phyloP scores from a whole-genome alignment of 2,113 vertebrate genomes.

The Onychostruthus taczanowskii region DNA sequence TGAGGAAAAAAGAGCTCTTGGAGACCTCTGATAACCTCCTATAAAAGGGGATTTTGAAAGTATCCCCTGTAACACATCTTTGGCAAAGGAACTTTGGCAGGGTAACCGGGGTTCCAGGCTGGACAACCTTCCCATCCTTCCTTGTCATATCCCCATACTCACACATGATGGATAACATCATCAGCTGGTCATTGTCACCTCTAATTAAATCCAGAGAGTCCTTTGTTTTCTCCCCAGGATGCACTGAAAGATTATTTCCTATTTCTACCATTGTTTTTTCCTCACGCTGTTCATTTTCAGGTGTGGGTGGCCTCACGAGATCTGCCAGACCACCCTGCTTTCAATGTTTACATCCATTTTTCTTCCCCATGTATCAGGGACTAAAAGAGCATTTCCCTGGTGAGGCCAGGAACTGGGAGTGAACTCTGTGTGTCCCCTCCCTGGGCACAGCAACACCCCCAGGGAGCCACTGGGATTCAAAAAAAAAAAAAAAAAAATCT shows the following conservation, averaged over 20 bases:
- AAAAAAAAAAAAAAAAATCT: background rate
- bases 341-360: background rate
- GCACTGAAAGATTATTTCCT: background rate
- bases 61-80: rapidly evolving
- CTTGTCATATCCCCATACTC: background rate
- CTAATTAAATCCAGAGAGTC: background rate
- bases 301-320: background rate
- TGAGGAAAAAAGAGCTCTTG: background rate
- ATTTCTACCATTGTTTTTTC: background rate
- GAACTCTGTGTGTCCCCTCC: background rate
- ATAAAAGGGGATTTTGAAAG: background rate
- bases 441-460: background rate
- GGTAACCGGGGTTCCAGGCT: rapidly evolving
- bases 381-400: background rate
- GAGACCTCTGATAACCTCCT: background rate
- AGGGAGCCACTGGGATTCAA: background rate
- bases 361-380: background rate
- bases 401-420: background rate
- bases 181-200: background rate
- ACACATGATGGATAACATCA: background rate
- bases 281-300: background rate
- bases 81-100: background rate
- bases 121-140: background rate
- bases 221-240: background rate
- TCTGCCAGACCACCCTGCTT: background rate